Evolutionary conservation across 2,797 vertebrate species (phyloP).

Genomic region (Sebastes vulpes): DNA sequence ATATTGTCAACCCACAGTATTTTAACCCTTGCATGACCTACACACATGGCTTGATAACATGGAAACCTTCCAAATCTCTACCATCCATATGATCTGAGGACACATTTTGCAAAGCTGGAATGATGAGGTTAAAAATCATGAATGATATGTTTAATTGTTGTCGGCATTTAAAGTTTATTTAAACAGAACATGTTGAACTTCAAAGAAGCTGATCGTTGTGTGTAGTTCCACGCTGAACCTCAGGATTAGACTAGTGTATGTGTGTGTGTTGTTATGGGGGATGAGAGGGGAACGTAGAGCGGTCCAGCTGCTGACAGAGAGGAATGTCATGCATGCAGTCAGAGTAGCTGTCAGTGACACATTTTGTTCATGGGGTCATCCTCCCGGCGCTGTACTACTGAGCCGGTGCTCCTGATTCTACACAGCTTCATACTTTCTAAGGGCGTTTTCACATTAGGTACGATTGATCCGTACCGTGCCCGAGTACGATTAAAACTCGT

Average conservation of each 20-base stretch:
- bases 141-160: neutral
- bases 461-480: too few species aligned
- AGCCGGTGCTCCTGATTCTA: neutral
- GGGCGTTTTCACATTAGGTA: too few species aligned
- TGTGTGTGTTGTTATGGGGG: neutral
- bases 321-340: conserved; percentile 27
- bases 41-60: too few species aligned
- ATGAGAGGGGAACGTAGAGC: neutral
- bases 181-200: neutral
- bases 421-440: neutral
- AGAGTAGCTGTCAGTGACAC: neutral
- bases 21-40: too few species aligned
- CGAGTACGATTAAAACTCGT: too few species aligned
- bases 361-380: neutral
- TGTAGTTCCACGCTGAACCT: neutral
- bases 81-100: neutral
- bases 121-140: too few species aligned
- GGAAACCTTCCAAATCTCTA: neutral
- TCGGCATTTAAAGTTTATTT: neutral
- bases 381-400: neutral
- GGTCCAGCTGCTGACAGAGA: conserved; percentile 35
- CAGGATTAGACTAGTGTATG: neutral
- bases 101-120: neutral
- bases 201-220: neutral
- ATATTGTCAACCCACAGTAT: too few species aligned